phyloP scores from a whole-genome alignment of 2,113 vertebrate genomes.

The Vulpes vulpes region DNA sequence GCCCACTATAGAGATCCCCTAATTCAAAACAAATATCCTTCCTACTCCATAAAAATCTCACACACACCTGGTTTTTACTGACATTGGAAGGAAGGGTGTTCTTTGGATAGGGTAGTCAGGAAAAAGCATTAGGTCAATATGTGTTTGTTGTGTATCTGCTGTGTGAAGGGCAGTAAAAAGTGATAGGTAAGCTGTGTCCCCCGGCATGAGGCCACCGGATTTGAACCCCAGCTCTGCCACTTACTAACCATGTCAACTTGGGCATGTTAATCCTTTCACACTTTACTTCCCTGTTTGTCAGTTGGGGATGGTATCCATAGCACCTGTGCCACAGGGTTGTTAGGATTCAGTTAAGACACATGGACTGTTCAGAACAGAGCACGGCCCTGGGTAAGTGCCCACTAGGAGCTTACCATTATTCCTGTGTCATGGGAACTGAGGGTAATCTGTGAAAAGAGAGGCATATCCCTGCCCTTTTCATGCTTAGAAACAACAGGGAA shows the following conservation, averaged over 20 bases:
- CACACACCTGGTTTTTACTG: background rate
- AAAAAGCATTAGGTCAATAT: background rate
- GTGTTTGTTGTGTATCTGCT: background rate
- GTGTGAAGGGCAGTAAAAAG: background rate
- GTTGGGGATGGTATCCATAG: background rate
- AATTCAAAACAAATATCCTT: background rate
- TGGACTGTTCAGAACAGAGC: background rate
- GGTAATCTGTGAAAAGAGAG: background rate
- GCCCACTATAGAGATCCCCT: background rate
- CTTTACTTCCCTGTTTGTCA: background rate
- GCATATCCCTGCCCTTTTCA: background rate
- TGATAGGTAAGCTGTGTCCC: too few species aligned
- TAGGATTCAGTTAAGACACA: background rate
- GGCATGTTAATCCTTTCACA: background rate
- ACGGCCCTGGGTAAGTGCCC: background rate
- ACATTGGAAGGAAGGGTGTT: background rate
- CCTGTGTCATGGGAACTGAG: background rate
- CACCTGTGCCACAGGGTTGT: background rate
- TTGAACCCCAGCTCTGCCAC: background rate
- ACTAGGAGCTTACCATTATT: background rate
- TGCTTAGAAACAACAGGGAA: background rate
- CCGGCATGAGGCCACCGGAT: background rate
- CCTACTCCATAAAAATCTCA: background rate
- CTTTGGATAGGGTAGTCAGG: background rate
- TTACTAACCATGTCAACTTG: background rate